Evolutionary conservation across 2,113 vertebrate species (phyloP), one percentile per base, ranked within the genome.

Genomic region (Lepisosteus osseus): DNA sequence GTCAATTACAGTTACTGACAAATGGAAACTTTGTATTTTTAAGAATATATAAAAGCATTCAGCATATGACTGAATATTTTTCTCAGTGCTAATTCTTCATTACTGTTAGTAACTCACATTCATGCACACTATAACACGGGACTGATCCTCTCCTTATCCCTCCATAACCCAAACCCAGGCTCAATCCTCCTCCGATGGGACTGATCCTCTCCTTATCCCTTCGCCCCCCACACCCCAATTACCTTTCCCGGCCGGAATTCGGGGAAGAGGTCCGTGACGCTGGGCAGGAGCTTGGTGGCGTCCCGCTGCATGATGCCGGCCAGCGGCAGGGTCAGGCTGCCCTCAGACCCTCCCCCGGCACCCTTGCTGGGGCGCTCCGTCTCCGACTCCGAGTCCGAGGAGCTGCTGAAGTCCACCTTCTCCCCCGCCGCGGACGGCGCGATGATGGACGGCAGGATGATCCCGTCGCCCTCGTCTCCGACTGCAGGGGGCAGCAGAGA

Each of bases 241-340:
- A 99, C 97, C 95, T 86, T 96, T 86, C 97, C 97, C 14, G 97
- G 97, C 65, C 97, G 92, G 84, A 99, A 99, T 73, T 95, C 97
- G 45, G 97, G 97, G 83, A 99, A 99, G 70, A 99, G 95, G 74
- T 96, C 88, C 6, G 97, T 99, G 79, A 98, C 97, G 69, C 90
- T 88, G 11, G 97, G 97, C 81, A 99, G 88, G 13, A 92, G 86
- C 85, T 97, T 98, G 81, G 96, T 90, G 65, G 95, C 93, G 83
- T 99, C 97, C 76, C 94, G 93, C 84, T 98, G 96, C 96, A 99
- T 97, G 84, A 99, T 98, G 76, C 97, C 97, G 72, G 97, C 96
- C 73, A 99, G 92, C 51, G 97, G 97, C 72, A 99, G 91, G 62
- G 84, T 97, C 78, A 98, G 92, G 17, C 86, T 92, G 74, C 94